phyloP scores from a whole-genome alignment of 1,140 invertebrate genomes.

The Mercenaria mercenaria region DNA sequence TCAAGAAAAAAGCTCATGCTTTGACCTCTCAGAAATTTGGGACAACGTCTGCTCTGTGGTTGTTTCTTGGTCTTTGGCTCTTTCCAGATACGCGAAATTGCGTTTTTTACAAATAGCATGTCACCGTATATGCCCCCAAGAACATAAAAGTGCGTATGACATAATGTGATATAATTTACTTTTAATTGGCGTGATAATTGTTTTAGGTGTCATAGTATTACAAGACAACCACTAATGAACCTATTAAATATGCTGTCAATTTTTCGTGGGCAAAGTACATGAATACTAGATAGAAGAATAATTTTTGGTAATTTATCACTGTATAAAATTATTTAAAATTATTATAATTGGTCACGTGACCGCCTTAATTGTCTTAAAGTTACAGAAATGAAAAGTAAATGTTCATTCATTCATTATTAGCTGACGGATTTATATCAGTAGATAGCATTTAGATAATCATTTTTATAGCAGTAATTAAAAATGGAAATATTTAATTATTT shows the following conservation, averaged over 20 bases:
- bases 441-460: neutral
- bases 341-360: conserved; percentile 31
- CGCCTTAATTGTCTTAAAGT: neutral
- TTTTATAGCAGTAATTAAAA: neutral
- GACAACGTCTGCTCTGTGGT: no score
- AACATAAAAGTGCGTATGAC: neutral
- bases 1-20: no score
- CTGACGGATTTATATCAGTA: neutral
- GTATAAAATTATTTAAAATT: conserved; percentile 18
- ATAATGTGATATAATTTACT: neutral
- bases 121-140: neutral
- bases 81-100: no score
- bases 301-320: neutral
- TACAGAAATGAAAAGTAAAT: conserved; percentile 12
- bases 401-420: neutral
- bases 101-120: no score
- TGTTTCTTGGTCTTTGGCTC: no score
- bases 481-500: neutral
- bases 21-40: no score
- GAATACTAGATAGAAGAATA: neutral
- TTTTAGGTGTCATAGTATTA: conserved; percentile 5
- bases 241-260: conserved; percentile 10
- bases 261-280: conserved; percentile 14
- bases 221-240: neutral
- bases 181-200: neutral